Conservation (phyloP, 2,888 invertebrate species). For the Pristionchus arcanus region DNA sequence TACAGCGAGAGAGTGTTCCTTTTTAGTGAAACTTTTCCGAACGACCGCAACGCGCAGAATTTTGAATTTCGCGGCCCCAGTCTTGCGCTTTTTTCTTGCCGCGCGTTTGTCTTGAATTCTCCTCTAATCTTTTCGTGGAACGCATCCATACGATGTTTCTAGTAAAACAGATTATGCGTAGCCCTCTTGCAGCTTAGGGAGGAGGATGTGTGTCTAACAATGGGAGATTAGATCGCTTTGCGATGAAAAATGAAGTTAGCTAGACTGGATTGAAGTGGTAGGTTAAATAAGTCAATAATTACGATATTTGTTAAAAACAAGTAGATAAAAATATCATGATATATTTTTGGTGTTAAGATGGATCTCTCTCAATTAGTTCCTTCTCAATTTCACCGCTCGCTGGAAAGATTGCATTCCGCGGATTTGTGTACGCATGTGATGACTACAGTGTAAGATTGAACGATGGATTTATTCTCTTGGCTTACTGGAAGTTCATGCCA, state of each 20-base stretch:
- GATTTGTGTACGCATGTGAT: conserved; percentile 89
- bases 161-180: no score
- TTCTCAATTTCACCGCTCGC: conserved; percentile 95
- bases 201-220: no score
- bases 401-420: conserved; percentile 98
- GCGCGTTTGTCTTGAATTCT: no score
- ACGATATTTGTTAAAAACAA: background rate
- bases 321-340: background rate
- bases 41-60: no score
- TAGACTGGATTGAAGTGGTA: no score
- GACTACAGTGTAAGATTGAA: conserved; percentile 94
- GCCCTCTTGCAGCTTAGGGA: no score
- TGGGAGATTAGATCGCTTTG: no score
- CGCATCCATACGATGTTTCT: no score
- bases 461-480: conserved; percentile 96
- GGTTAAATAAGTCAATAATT: background rate
- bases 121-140: no score
- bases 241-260: no score
- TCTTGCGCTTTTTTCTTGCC: no score
- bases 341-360: conserved; percentile 58
- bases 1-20: background rate
- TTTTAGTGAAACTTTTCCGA: background rate
- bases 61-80: no score
- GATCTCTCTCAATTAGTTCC: conserved; percentile 85
- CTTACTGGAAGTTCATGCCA: conserved; percentile 97